phyloP scores from a whole-genome alignment of 2,888 invertebrate genomes.

The Xanthia icteritia region DNA sequence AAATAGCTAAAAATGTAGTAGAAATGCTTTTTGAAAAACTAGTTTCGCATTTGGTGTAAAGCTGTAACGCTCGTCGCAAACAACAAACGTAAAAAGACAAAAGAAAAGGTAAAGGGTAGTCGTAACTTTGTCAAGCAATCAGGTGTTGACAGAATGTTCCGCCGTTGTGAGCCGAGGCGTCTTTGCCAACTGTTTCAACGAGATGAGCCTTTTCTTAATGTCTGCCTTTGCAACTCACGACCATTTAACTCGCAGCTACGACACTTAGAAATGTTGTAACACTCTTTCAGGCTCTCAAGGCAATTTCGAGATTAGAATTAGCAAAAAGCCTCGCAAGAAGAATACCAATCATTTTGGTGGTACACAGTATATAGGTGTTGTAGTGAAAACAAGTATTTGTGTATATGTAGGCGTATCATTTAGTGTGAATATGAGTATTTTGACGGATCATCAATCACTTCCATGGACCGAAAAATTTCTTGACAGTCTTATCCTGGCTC shows the following conservation, averaged over 20 bases:
- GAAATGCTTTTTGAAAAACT: conserved; percentile 43
- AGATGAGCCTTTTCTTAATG: conserved; percentile 70
- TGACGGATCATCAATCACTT: conserved; percentile 47
- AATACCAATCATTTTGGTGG: conserved; percentile 46
- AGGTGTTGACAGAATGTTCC: conserved; percentile 61
- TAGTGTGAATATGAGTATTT: conserved; percentile 61
- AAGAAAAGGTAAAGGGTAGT: conserved; percentile 42
- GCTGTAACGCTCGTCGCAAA: conserved; percentile 50
- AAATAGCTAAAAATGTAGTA: conserved; percentile 48
- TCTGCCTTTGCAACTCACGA: conserved; percentile 70
- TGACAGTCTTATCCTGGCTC: conserved; percentile 59
- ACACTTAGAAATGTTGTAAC: conserved; percentile 66
- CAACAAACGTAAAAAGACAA: conserved; percentile 44
- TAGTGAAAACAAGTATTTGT: conserved; percentile 47
- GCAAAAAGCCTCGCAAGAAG: conserved; percentile 45
- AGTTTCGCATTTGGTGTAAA: conserved; percentile 39
- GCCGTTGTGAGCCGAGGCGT: conserved; percentile 52
- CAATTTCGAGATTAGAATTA: conserved; percentile 61
- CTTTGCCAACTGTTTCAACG: conserved; percentile 67
- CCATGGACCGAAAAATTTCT: conserved; percentile 45
- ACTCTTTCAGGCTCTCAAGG: conserved; percentile 61
- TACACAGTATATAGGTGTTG: conserved; percentile 53
- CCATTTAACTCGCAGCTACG: conserved; percentile 69
- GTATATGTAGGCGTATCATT: conserved; percentile 54
- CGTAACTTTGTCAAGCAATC: conserved; percentile 55